Percentiles rank a stretch among this genome's conserved stretches.
Conservation (phyloP, 2,888 invertebrate genomes). For the Smittia sp. region DNA sequence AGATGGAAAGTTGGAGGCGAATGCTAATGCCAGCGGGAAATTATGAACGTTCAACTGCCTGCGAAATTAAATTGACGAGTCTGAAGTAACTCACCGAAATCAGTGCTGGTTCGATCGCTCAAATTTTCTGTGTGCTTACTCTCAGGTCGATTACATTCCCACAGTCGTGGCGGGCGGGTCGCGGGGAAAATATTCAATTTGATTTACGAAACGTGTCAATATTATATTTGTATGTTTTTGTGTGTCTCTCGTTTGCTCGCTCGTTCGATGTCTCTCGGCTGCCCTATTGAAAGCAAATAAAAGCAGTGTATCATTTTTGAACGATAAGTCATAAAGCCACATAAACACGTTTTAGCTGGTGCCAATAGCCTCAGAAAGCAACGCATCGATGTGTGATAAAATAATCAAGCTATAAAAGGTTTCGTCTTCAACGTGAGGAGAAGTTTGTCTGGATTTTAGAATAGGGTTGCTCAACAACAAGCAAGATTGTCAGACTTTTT, state of each 20-base stretch:
- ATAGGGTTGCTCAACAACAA: too few relatives aligned
- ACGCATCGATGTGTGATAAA: conserved; percentile 32
- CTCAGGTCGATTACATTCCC: conserved; percentile 39
- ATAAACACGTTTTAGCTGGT: not conserved
- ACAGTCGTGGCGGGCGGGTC: not conserved
- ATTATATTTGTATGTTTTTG: conserved; percentile 22
- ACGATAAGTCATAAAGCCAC: conserved; percentile 14
- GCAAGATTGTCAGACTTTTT: too few relatives aligned
- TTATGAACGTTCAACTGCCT: not conserved
- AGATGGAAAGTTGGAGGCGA: not conserved
- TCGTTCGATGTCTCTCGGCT: conserved; percentile 1
- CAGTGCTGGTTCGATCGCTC: not conserved
- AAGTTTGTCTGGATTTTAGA: too few relatives aligned
- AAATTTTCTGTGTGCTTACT: conserved; percentile 9
- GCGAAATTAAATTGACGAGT: conserved; percentile 9
- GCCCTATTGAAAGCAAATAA: conserved; percentile 36
- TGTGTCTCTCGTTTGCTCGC: not conserved
- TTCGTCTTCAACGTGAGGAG: too few relatives aligned
- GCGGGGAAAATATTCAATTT: not conserved
- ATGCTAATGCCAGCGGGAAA: not conserved
- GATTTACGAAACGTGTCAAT: conserved; percentile 36
- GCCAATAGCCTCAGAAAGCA: conserved; percentile 38
- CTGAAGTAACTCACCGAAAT: not conserved
- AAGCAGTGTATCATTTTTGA: conserved; percentile 37
- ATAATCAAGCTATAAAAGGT: conserved; percentile 30